phyloP scores from a whole-genome alignment of 2,888 invertebrate species.

The Conomelus anceps region DNA sequence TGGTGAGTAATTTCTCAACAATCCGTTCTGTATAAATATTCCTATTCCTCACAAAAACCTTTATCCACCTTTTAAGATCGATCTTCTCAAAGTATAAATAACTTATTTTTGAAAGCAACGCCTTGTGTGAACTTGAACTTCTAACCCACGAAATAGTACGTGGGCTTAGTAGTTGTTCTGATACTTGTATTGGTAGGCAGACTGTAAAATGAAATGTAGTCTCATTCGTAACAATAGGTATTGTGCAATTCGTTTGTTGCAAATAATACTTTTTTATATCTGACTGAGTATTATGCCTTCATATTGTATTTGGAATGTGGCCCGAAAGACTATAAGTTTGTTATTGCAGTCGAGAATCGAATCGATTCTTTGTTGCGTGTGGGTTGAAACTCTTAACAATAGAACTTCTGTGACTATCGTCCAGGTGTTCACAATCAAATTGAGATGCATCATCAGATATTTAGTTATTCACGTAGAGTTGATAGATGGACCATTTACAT shows the following conservation, averaged over 20 bases:
- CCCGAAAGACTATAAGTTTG: background rate
- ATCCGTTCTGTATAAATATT: no score
- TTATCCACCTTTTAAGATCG: background rate
- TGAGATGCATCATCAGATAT: background rate
- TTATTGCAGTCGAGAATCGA: background rate
- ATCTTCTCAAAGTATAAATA: background rate
- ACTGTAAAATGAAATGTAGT: background rate
- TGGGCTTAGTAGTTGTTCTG: background rate
- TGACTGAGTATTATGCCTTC: background rate
- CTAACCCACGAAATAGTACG: background rate
- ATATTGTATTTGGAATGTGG: background rate
- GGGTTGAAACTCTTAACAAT: background rate
- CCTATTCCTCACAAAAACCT: no score
- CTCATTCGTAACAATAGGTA: background rate
- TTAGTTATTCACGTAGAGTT: background rate
- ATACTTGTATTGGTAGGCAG: background rate
- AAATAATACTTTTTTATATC: background rate
- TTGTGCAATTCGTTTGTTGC: background rate
- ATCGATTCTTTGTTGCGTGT: background rate
- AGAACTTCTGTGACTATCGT: background rate
- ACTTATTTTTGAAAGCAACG: no score
- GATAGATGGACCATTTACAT: background rate
- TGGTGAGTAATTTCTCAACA: no score
- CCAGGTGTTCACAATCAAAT: background rate
- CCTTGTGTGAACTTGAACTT: background rate